Evolutionary conservation across 2,888 invertebrate species (phyloP).

Genomic region (Creontiades dilutus): DNA sequence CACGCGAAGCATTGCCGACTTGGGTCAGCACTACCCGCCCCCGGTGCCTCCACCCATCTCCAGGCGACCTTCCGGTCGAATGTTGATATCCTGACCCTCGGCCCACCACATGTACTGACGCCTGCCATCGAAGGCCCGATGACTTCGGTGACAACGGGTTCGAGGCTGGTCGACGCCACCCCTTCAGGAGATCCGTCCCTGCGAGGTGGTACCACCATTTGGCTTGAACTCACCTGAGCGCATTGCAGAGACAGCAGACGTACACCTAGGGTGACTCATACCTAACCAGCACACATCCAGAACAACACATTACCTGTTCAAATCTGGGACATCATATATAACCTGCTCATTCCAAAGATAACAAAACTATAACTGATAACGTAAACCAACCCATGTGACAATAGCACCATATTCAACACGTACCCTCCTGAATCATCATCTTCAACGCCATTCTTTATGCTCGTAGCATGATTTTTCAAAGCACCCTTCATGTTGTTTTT

Average conservation of each 20-base stretch:
- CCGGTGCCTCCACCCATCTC: conserved; percentile 61
- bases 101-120: conserved; percentile 69
- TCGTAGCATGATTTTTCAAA: too few relatives aligned
- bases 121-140: not conserved
- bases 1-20: conserved; percentile 28
- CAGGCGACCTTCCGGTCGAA: conserved; percentile 66
- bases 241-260: too few relatives aligned
- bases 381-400: not conserved
- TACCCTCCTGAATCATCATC: too few relatives aligned
- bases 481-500: too few relatives aligned
- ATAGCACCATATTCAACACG: too few relatives aligned
- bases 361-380: not conserved
- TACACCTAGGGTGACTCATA: too few relatives aligned
- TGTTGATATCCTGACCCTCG: conserved; percentile 68
- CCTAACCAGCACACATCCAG: too few relatives aligned
- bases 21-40: conserved; percentile 58
- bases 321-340: not conserved
- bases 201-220: conserved; percentile 12
- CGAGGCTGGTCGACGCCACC: not conserved
- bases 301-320: not conserved
- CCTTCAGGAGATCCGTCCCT: not conserved
- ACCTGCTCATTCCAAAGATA: not conserved
- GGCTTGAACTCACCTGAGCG: not conserved
- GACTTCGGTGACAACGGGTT: not conserved
- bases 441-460: too few relatives aligned